Evolutionary conservation across 2,797 vertebrate species (phyloP).

Genomic region (Apogon talboti): DNA sequence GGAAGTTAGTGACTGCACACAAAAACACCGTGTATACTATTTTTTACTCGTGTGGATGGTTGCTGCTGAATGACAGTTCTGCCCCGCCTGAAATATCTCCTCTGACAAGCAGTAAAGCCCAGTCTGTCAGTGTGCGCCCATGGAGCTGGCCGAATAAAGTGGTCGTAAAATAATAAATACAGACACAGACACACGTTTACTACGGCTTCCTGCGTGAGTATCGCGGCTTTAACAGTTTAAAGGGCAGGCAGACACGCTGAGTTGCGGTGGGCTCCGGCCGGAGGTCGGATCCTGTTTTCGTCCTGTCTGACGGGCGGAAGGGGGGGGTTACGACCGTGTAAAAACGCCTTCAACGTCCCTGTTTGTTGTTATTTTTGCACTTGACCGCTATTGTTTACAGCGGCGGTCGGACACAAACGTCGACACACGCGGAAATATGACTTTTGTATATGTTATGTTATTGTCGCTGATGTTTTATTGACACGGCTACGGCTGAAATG

Average conservation of each 20-base stretch:
- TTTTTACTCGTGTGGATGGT: background rate
- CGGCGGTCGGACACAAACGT: background rate
- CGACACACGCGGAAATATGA: slow-evolving; percentile 16
- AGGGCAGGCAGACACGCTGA: slow-evolving; percentile 61
- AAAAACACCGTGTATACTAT: background rate
- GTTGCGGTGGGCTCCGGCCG: slow-evolving; percentile 59
- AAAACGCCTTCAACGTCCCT: slow-evolving; percentile 58
- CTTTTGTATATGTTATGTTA: slow-evolving; percentile 16
- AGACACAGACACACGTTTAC: slow-evolving; percentile 8
- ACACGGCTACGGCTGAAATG: slow-evolving; percentile 78
- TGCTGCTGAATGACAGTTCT: slow-evolving; percentile 36
- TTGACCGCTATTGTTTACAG: slow-evolving; percentile 69
- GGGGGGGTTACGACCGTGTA: slow-evolving; percentile 67
- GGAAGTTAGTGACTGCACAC: background rate
- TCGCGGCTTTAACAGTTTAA: slow-evolving; percentile 66
- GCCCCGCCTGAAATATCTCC: slow-evolving; percentile 59
- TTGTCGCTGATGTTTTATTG: slow-evolving; percentile 40
- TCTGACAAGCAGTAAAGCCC: slow-evolving; percentile 23
- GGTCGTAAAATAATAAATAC: slow-evolving; percentile 5
- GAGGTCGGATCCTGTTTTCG: slow-evolving; percentile 78
- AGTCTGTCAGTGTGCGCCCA: background rate
- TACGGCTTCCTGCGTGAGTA: slow-evolving; percentile 23
- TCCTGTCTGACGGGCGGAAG: slow-evolving; percentile 70
- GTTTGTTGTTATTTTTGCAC: slow-evolving; percentile 63
- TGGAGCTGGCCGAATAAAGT: background rate